phyloP scores from a whole-genome alignment of 2,113 vertebrate genomes.

The Dunckerocampus dactyliophorus region DNA sequence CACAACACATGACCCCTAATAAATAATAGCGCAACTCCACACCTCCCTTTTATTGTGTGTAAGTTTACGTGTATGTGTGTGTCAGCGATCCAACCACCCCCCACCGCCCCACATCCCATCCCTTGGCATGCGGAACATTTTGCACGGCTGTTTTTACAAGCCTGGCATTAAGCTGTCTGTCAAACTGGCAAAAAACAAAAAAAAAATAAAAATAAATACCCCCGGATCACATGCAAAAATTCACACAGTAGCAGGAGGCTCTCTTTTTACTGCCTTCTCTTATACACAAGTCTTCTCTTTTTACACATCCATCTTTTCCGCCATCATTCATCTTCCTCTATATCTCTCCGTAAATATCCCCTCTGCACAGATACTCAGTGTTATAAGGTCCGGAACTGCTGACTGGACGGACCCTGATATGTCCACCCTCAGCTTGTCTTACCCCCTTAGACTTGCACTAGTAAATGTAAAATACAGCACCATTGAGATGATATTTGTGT shows the following conservation, averaged over 20 bases:
- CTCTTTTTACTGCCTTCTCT: slow-evolving; percentile 46
- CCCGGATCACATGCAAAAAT: slow-evolving; percentile 15
- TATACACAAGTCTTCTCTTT: slow-evolving; percentile 51
- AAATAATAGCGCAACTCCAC: slow-evolving; percentile 46
- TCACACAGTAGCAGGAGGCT: neutral
- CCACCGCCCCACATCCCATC: slow-evolving; percentile 1
- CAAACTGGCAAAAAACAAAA: slow-evolving; percentile 57
- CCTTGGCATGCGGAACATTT: slow-evolving; percentile 63
- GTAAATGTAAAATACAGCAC: slow-evolving; percentile 60
- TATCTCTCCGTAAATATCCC: slow-evolving; percentile 62
- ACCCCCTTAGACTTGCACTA: slow-evolving; percentile 43
- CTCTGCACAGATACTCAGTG: slow-evolving; percentile 57
- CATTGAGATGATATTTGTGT: slow-evolving; percentile 7
- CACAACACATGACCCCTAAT: slow-evolving; percentile 39
- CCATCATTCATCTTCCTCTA: slow-evolving; percentile 50
- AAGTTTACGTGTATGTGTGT: slow-evolving; percentile 15
- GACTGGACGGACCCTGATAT: slow-evolving; percentile 44
- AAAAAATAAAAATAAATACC: slow-evolving; percentile 10
- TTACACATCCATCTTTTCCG: slow-evolving; percentile 46
- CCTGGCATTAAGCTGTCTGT: slow-evolving; percentile 60
- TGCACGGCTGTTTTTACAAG: slow-evolving; percentile 66
- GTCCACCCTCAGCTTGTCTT: slow-evolving; percentile 41
- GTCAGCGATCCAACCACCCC: neutral
- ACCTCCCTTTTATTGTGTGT: slow-evolving; percentile 46
- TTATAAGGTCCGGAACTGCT: slow-evolving; percentile 47